Conservation (phyloP, 2,888 invertebrate species). For the Pheosia gnoma region DNA sequence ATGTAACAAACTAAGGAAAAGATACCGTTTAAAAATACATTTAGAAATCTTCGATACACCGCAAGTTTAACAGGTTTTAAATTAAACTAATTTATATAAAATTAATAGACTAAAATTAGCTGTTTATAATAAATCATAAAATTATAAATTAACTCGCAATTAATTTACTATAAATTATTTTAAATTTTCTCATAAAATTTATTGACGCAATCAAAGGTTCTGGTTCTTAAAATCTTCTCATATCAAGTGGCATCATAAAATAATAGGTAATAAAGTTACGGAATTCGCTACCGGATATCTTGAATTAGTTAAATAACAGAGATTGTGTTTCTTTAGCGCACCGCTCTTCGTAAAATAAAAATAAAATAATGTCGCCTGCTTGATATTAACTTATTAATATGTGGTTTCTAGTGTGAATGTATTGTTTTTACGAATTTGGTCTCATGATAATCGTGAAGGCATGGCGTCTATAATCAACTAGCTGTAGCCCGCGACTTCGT, state of each 20-base stretch:
- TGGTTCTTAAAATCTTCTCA: conserved; percentile 13
- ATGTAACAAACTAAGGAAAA: no score
- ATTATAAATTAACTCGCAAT: conserved; percentile 38
- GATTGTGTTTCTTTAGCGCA: conserved; percentile 35
- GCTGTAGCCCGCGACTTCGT: no score
- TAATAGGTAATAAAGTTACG: neutral
- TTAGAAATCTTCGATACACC: no score
- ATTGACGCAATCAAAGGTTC: conserved; percentile 27
- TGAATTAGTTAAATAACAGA: conserved; percentile 19
- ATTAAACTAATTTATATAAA: conserved; percentile 20
- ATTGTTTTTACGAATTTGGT: no score
- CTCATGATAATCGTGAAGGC: no score
- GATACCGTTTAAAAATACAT: no score
- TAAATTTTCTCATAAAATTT: conserved; percentile 34
- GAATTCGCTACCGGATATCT: conserved; percentile 1
- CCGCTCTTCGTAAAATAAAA: no score
- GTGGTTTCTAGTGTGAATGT: no score
- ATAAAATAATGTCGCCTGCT: no score
- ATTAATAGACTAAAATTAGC: conserved; percentile 22
- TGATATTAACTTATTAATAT: no score
- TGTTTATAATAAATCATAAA: conserved; percentile 35
- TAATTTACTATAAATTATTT: conserved; percentile 42
- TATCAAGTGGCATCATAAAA: conserved; percentile 2
- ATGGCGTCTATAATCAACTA: no score
- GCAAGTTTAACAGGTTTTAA: conserved; percentile 21